Evolutionary conservation across 1,140 invertebrate species (phyloP).

Genomic region (Diorhabda sublineata): DNA sequence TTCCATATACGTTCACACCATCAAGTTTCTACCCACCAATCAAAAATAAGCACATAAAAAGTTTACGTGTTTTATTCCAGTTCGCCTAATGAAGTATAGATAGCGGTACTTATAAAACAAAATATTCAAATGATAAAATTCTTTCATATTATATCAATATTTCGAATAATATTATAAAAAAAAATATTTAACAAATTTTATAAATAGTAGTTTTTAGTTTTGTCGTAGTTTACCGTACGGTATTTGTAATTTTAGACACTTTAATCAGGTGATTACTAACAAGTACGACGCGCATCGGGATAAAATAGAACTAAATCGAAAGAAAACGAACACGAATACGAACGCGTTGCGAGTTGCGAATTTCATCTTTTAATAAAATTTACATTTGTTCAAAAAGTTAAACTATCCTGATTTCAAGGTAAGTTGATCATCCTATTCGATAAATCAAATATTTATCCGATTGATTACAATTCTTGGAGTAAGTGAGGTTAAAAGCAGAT

Average conservation of each 20-base stretch:
- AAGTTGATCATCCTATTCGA: neutral
- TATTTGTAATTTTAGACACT: too few relatives aligned
- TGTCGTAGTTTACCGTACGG: too few relatives aligned
- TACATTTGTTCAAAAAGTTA: neutral
- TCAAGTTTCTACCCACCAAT: neutral
- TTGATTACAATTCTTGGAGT: neutral
- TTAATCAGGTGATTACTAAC: too few relatives aligned
- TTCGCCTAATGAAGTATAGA: neutral
- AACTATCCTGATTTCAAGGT: neutral
- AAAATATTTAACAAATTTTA: too few relatives aligned
- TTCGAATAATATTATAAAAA: too few relatives aligned
- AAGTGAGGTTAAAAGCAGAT: slow-evolving; percentile 9
- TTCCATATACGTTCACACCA: neutral
- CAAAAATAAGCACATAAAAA: neutral
- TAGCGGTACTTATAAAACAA: neutral
- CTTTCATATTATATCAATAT: too few relatives aligned
- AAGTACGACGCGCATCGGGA: too few relatives aligned
- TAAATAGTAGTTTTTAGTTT: too few relatives aligned
- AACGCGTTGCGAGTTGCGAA: neutral
- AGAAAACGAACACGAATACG: neutral
- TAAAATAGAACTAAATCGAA: too few relatives aligned
- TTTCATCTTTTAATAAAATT: neutral
- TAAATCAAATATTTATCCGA: neutral
- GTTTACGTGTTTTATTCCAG: neutral
- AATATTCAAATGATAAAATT: neutral